Evolutionary conservation across 2,888 invertebrate species (phyloP), one percentile per base, ranked within the genome.

Genomic region (Brachyopa scutellaris): DNA sequence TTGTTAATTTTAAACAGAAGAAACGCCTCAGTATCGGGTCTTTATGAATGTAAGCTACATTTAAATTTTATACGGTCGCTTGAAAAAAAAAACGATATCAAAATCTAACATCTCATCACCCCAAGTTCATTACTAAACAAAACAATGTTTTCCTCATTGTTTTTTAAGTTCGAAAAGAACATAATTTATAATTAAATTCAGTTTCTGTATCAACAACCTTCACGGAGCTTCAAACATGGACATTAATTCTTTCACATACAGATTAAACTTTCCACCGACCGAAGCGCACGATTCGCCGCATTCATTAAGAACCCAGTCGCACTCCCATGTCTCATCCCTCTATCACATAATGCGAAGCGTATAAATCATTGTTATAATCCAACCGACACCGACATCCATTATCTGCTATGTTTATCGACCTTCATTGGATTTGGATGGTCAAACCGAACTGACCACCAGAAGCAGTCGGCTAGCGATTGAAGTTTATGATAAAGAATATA

Each of bases 331-430:
- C 29, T 8, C 47, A 45, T 45, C 15, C 15, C 29, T 9, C 40
- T 53, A 17, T 53, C 19, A 9, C 15, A 23, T 6, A 66, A 36
- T 33, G 42, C 9, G 33, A 59, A 66, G 45, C 17, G 11, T 66
- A 70, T 57, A 33, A 66, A 59, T 66, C 66, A 72, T 78, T 49
- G 51, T 78, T 72, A 51, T 29, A 59, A 42, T 72, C 59, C 36
- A 47, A 66, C 49, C 17, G 66, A 59, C 51, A 66, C 64, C 59
- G 66, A 66, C 42, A 36, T 45, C 26, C 4, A 26, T 26, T 26
- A 6, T n/a, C n/a, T n/a, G n/a, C 9, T 47, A 61, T 70, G 49
- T 49, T 6, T 26, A 33, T 33, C 49, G 73, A 49, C 73, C 79
- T 79, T 79, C 78, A 61, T 47, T 26, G 29, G 6, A 47, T 38